These are phyloP conservation scores for Plestiodon gilberti DNA, from an alignment of 2,113 vertebrate species.

Conservation along the genomic window DNA sequence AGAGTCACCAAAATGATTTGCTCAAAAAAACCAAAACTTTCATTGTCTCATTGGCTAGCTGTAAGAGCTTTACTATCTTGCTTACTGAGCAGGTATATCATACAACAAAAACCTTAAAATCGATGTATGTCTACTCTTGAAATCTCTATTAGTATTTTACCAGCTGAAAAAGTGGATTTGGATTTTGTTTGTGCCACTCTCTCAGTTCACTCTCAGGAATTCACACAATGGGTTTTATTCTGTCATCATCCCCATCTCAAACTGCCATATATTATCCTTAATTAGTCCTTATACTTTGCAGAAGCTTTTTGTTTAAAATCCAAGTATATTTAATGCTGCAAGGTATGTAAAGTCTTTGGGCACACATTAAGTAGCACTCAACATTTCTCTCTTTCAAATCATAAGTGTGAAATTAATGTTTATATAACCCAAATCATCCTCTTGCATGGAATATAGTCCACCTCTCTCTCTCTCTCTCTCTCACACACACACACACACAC, in stretches of 20 bases:
- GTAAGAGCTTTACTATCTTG: not conserved
- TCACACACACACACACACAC: no score
- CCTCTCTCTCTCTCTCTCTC: not conserved
- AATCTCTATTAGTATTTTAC: not conserved
- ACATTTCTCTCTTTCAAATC: no score
- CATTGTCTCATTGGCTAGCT: not conserved
- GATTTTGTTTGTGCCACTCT: conserved; percentile 3
- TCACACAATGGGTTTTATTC: not conserved
- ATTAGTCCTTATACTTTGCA: not conserved
- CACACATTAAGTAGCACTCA: not conserved
- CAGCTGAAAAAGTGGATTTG: not conserved
- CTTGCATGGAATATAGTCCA: no score
- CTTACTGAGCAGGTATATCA: not conserved
- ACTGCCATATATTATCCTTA: not conserved
- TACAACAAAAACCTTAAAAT: not conserved
- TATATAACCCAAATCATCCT: no score
- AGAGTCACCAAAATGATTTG: not conserved
- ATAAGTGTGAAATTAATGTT: no score
- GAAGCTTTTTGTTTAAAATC: not conserved
- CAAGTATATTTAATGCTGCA: not conserved
- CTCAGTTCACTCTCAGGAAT: not conserved
- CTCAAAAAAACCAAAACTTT: not conserved
- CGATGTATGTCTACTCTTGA: not conserved
- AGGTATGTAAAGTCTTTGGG: not conserved
- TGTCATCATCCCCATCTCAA: not conserved